Conservation (phyloP, 1,140 invertebrate species). For the Capitella teleta region DNA sequence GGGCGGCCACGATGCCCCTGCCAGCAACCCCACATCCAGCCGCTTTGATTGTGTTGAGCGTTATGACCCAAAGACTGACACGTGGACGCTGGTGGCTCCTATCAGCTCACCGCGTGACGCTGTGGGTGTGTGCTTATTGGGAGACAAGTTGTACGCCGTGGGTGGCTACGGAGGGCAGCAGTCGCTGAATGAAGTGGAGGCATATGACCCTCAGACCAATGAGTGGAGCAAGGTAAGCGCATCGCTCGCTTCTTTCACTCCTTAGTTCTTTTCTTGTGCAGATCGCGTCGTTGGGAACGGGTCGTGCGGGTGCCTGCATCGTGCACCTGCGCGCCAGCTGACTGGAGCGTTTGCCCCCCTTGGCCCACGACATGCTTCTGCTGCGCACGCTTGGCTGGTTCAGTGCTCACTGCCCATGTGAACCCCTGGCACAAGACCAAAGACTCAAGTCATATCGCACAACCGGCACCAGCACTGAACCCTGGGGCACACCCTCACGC, state of each 20-base stretch:
- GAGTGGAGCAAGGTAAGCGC: slow-evolving; percentile 38
- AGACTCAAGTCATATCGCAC: slow-evolving; percentile 2
- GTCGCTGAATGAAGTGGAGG: slow-evolving; percentile 40
- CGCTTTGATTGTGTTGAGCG: slow-evolving; percentile 47
- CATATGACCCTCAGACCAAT: slow-evolving; percentile 37
- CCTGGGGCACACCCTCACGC: not conserved
- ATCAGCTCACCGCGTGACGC: slow-evolving; percentile 39
- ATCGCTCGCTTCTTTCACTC: not conserved
- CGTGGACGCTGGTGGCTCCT: slow-evolving; percentile 40
- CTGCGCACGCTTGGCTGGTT: too few species aligned
- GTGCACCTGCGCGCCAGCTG: slow-evolving; percentile 45
- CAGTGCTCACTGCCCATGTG: slow-evolving; percentile 1
- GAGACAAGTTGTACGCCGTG: slow-evolving; percentile 37
- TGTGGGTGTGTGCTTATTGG: slow-evolving; percentile 37
- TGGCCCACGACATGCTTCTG: too few species aligned
- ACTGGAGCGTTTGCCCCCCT: too few species aligned
- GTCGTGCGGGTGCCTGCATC: slow-evolving; percentile 76
- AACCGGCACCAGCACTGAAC: slow-evolving; percentile 1
- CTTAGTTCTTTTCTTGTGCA: slow-evolving; percentile 19
- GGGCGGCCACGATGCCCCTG: slow-evolving; percentile 40
- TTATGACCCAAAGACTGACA: slow-evolving; percentile 42
- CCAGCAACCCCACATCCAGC: slow-evolving; percentile 60
- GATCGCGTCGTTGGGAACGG: slow-evolving; percentile 62
- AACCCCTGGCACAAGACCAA: not conserved
- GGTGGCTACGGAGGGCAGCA: slow-evolving; percentile 42